Evolutionary conservation across 1,140 invertebrate species (phyloP).

Genomic region (Drosophila nebulosa): DNA sequence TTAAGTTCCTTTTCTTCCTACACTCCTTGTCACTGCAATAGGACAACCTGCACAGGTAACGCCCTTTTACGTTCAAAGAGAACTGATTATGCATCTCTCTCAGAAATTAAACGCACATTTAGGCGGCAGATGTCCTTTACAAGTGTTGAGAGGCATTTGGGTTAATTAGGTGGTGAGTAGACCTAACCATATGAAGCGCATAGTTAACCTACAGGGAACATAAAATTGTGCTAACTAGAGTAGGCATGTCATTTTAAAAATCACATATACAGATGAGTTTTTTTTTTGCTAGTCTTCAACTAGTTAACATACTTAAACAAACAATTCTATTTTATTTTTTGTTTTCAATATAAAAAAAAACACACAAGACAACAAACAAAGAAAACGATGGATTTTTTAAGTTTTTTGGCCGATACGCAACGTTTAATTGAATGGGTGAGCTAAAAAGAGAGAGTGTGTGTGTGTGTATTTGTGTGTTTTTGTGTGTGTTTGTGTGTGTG

Average conservation of each 20-base stretch:
- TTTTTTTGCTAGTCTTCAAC: not conserved
- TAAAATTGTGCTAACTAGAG: not conserved
- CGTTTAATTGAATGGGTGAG: slow-evolving; percentile 31
- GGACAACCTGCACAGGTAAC: too few relatives aligned
- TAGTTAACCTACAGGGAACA: too few relatives aligned
- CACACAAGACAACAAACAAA: not conserved
- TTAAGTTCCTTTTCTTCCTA: too few relatives aligned
- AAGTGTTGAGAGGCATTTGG: too few relatives aligned
- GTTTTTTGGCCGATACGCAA: slow-evolving; percentile 23
- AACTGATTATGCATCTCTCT: too few relatives aligned
- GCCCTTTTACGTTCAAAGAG: too few relatives aligned
- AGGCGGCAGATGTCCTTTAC: too few relatives aligned
- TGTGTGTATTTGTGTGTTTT: not conserved
- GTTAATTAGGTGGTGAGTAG: too few relatives aligned
- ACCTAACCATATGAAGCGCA: too few relatives aligned
- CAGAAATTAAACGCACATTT: too few relatives aligned
- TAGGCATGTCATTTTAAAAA: not conserved
- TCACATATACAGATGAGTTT: too few relatives aligned
- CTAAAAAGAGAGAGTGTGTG: not conserved
- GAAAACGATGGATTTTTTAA: slow-evolving; percentile 25
- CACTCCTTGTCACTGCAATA: too few relatives aligned
- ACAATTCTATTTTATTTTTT: not conserved
- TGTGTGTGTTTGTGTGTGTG: not conserved
- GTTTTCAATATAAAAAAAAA: not conserved
- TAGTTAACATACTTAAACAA: not conserved